Conservation (phyloP, 2,888 invertebrate genomes). For the Parnassius orleans region DNA sequence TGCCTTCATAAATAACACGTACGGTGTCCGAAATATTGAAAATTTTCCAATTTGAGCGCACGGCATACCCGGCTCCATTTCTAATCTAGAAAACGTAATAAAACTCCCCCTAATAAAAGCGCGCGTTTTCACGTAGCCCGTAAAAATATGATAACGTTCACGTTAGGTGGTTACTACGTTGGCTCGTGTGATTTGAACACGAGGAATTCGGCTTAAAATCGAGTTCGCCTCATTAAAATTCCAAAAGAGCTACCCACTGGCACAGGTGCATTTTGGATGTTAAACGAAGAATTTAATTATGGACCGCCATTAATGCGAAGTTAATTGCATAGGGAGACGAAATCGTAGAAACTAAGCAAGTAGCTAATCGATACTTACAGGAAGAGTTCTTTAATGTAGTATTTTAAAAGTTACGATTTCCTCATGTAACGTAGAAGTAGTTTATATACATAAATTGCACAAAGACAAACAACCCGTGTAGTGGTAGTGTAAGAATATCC, state of each 20-base stretch:
- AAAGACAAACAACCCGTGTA: too few relatives aligned
- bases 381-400: conserved; percentile 14
- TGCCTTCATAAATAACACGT: conserved; percentile 25
- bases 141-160: conserved; percentile 80
- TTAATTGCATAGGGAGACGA: conserved; percentile 25
- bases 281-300: conserved; percentile 24
- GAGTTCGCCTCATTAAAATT: conserved; percentile 25
- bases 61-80: conserved; percentile 34
- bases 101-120: conserved; percentile 72
- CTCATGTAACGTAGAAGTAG: too few relatives aligned
- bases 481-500: too few relatives aligned
- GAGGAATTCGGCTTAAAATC: conserved; percentile 19
- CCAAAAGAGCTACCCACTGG: conserved; percentile 14
- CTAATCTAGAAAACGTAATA: conserved; percentile 77
- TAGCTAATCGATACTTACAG: conserved; percentile 12
- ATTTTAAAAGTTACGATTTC: too few relatives aligned
- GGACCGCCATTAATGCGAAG: conserved; percentile 21
- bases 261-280: conserved; percentile 27
- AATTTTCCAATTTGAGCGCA: conserved; percentile 50
- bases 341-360: conserved; percentile 21
- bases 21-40: conserved; percentile 43
- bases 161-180: conserved; percentile 47
- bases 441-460: too few relatives aligned
- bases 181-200: conserved; percentile 30
- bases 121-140: conserved; percentile 73